Evolutionary conservation across 2,888 invertebrate species (phyloP), one percentile per base, ranked within the genome.

Genomic region (Itoplectis maculator): DNA sequence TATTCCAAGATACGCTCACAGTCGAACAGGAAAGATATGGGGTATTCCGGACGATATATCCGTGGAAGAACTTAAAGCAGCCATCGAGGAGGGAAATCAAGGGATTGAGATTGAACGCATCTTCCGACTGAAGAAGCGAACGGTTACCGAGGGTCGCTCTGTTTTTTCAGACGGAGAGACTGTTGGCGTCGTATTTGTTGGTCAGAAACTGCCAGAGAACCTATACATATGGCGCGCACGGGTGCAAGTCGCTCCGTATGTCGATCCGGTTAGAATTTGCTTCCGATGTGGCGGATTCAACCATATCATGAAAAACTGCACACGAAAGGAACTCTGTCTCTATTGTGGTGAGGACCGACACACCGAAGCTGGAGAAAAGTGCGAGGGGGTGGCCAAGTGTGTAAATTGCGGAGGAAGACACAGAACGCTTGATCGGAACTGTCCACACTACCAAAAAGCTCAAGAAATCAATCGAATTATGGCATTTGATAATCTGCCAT

Each of bases 391-490:
- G 35, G 42, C 45, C 7, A 49, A 42, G 13, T 78, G 78, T 9
- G 40, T 82, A 0, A 78, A 82, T 20, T 74, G 82, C n/a, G 8
- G 18, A 7, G 68, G 73, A 9, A 47, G 40, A 11, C 81, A 81
- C 54, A 29, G 40, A 9, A 77, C 77, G 0, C 65, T 81, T 2
- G 73, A 81, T 23, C 20, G 49, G 1, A 47, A 23, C 0, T 81
- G 81, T 42, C 59, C 61, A 0, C 23, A 18, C 0, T 42, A 49
- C 4, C 11, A 15, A 1, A 81, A 76, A 15, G 81, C 35, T 0
- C n/a, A 59, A 37, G 56, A 54, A n/a, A 81, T 76, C 13, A 76
- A 76, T 6, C 11, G 42, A 0, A 56, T 76, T 11, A 81, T 81
- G 81, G 76, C 70, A 0, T 56, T n/a, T 13, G 66, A 76, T 2